Base-by-base conservation (phyloP, 2,797 vertebrate species). In the Xyrichtys novacula region DNA sequence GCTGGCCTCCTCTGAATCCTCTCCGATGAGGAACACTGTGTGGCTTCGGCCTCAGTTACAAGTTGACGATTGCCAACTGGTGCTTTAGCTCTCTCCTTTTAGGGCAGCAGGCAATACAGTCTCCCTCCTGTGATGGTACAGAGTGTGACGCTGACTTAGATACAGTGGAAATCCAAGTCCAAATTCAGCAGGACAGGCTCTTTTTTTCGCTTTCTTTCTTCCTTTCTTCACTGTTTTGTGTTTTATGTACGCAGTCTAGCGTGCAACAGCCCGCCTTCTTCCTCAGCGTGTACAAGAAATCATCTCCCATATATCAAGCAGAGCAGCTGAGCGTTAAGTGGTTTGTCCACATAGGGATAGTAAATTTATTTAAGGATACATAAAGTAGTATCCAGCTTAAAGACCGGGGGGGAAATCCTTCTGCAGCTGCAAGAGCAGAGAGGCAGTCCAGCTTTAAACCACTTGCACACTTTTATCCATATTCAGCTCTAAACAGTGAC, bases 351-450 rank as follows among this genome's bases (percentile, higher is more conserved):
- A 74, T 42, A 52, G 74, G 78, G 70, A 81, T 66, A 56, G 74
- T 81, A 83, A 66, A 88, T 86, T 70, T 88, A 83, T 87, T 83
- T 82, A 66, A 84, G 74, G 74, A 79, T 87, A 56, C 57, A 60
- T 46, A 39, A 76, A 80, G 64, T 59, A 54, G 56, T 53, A 62
- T 73, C 81, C 66, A 69, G 53, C 7, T 5, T 36, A 66, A 56
- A 63, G 61, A 36, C 46, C 20, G 17, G 20, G 65, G 61, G 65
- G 61, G 25, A 68, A 43, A 32, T 61, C 44, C 39, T 46, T 78
- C 62, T n/a, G 15, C 69, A 80, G 78, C 66, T 85, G 64, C 67
- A 55, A 25, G 17, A 71, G 43, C 46, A 5, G n/a, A 58, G 28
- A 47, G 29, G 8, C 34, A 31, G 40, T 68, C 56, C 53, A 47